phyloP scores from a whole-genome alignment of 2,113 vertebrate species.

The Malurus elegans region DNA sequence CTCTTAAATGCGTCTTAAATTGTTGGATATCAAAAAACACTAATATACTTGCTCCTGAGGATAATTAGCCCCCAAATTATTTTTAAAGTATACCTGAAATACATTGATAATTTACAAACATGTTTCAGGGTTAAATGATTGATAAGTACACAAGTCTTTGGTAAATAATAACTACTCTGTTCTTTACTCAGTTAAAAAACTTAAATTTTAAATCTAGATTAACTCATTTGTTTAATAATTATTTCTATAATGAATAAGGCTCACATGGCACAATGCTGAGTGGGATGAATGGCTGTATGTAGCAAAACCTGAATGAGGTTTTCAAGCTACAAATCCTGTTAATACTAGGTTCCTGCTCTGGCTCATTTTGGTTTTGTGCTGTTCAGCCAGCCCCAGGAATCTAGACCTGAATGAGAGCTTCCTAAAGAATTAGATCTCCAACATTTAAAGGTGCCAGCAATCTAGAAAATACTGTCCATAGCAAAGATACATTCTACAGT shows the following conservation, averaged over 20 bases:
- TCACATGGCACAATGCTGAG: background rate
- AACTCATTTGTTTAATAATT: background rate
- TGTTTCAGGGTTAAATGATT: background rate
- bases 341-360: background rate
- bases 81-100: constrained; percentile 26
- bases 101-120: constrained; percentile 27
- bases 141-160: constrained; percentile 51
- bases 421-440: background rate
- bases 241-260: constrained; percentile 37
- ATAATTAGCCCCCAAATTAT: background rate
- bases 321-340: background rate
- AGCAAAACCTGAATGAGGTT: background rate
- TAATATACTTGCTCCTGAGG: constrained; percentile 11
- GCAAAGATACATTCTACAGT: constrained; percentile 11
- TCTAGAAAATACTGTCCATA: constrained; percentile 19
- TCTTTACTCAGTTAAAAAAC: constrained; percentile 13
- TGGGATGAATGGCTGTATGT: background rate
- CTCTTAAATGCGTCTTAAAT: background rate
- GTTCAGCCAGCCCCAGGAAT: constrained; percentile 7
- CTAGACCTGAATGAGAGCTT: background rate
- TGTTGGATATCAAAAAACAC: constrained; percentile 17
- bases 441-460: background rate
- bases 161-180: constrained; percentile 40
- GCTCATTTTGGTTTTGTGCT: background rate
- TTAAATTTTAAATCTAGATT: constrained; percentile 20